Percentiles rank a stretch among this genome's conserved stretches.
Conservation (phyloP, 2,113 vertebrate genomes). For the Xyliphius kryptos region DNA sequence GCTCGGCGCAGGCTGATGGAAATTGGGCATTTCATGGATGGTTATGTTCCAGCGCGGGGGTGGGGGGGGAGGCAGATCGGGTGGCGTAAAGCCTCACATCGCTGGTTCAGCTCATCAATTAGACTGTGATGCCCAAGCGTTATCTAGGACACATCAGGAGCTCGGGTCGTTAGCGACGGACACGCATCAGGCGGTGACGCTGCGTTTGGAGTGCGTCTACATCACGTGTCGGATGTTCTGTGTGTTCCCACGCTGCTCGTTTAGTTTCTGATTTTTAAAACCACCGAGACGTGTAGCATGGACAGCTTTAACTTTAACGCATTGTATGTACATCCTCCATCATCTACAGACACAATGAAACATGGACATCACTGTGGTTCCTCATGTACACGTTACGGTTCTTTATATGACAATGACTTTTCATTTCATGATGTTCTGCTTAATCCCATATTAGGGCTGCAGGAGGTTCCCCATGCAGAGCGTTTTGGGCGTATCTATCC, state of each 20-base stretch:
- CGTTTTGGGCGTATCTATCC: too few relatives aligned
- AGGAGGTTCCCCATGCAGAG: too few relatives aligned
- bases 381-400: too few relatives aligned
- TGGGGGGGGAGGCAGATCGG: conserved; percentile 9
- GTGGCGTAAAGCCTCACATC: conserved; percentile 14
- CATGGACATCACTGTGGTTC: too few relatives aligned
- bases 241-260: not conserved
- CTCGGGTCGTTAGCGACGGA: not conserved
- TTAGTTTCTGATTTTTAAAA: too few relatives aligned
- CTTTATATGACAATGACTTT: too few relatives aligned
- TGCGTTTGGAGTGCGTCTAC: not conserved
- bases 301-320: too few relatives aligned
- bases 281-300: too few relatives aligned
- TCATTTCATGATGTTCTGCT: too few relatives aligned
- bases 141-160: conserved; percentile 17
- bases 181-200: not conserved
- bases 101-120: conserved; percentile 23
- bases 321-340: too few relatives aligned
- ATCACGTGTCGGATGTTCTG: not conserved
- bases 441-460: too few relatives aligned
- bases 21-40: conserved; percentile 33
- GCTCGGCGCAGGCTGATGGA: conserved; percentile 15
- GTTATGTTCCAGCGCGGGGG: conserved; percentile 25
- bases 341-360: too few relatives aligned
- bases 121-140: conserved; percentile 9